Evolutionary conservation across 2,888 invertebrate species (phyloP).

Genomic region (Ornithoptera priamus): DNA sequence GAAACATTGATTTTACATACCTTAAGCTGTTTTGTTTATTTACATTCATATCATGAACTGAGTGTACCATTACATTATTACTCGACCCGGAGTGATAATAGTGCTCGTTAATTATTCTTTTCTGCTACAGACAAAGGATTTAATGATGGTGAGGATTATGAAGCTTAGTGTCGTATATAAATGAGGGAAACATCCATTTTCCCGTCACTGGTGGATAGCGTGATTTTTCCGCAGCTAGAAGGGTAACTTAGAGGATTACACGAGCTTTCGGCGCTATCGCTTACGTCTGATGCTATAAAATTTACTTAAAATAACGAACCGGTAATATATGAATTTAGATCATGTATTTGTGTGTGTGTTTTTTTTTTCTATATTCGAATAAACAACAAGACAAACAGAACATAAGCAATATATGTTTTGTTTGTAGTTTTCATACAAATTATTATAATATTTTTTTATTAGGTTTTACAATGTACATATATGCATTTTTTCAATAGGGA

Average conservation of each 20-base stretch:
- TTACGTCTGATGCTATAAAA: neutral
- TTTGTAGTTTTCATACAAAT: no score
- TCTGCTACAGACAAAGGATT: slow-evolving; percentile 1
- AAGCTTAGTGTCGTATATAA: neutral
- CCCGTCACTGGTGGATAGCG: neutral
- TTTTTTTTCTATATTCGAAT: no score
- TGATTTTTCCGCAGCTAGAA: neutral
- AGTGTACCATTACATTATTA: neutral
- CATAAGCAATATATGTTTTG: no score
- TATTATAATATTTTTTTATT: no score
- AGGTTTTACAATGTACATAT: no score
- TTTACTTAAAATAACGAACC: neutral
- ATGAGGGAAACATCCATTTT: slow-evolving; percentile 1
- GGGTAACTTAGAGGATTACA: slow-evolving; percentile 1
- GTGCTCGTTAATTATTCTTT: neutral
- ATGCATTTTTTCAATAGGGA: no score
- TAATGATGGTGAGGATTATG: slow-evolving; percentile 1
- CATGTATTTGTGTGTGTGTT: no score
- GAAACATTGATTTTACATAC: no score
- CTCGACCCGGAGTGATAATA: neutral
- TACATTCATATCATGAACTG: no score
- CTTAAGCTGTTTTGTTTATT: no score
- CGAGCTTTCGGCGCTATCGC: neutral
- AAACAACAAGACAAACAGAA: no score
- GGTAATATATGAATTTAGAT: no score